Percentiles rank a stretch among this genome's conserved stretches.
Conservation (phyloP, 2,797 vertebrate species). For the Smutsia temminckii region DNA sequence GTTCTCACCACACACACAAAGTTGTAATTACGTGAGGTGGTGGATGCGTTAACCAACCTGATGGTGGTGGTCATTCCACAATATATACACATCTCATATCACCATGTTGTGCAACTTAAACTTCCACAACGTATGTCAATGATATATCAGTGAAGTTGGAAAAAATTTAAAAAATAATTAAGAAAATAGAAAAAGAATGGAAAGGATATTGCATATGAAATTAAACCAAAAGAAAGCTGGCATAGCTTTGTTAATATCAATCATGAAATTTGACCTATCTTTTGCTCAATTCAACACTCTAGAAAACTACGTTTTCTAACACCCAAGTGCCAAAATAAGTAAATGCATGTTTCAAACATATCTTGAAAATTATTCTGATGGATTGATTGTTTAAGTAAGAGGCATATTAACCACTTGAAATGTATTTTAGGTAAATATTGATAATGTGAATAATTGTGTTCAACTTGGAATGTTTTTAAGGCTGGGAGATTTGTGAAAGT, state of each 20-base stretch:
- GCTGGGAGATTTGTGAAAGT: background rate
- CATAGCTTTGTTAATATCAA: background rate
- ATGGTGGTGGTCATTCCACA: background rate
- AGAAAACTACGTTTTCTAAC: conserved; percentile 14
- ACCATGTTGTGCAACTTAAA: background rate
- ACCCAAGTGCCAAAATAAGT: background rate
- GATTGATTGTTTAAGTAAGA: conserved; percentile 34
- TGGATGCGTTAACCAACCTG: background rate
- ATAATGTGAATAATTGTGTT: conserved; percentile 54
- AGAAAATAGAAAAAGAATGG: background rate
- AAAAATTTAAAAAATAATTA: background rate
- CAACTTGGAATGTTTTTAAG: conserved; percentile 48
- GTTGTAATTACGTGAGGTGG: background rate
- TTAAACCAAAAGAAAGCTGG: background rate
- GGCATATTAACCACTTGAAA: conserved; percentile 32
- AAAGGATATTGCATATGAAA: background rate
- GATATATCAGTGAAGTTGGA: background rate
- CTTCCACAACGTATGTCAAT: background rate
- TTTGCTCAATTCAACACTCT: background rate
- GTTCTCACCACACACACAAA: background rate
- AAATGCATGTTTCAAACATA: conserved; percentile 37
- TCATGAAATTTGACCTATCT: background rate
- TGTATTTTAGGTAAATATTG: conserved; percentile 42
- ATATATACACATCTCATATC: background rate
- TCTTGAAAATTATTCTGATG: conserved; percentile 4